These are phyloP conservation scores for Halcyon leucocephala DNA, from an alignment of 2,797 vertebrate species.

Conservation along the genomic window DNA sequence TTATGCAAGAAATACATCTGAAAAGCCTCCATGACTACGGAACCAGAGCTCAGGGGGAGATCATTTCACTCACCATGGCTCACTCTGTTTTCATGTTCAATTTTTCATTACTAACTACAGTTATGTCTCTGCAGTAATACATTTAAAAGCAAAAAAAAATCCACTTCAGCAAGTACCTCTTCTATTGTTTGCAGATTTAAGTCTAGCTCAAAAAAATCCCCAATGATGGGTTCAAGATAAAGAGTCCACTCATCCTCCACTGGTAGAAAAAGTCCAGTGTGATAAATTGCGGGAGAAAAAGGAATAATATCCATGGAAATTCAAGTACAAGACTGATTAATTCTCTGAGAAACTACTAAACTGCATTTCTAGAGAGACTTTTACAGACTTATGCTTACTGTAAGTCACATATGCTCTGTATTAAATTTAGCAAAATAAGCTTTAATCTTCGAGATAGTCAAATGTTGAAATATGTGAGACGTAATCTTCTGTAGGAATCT, in stretches of 20 bases:
- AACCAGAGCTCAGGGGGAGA: not conserved
- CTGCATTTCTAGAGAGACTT: not conserved
- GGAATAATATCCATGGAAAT: not conserved
- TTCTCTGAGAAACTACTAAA: conserved; percentile 16
- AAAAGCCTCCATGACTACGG: not conserved
- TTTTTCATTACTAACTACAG: conserved; percentile 19
- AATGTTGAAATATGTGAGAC: not conserved
- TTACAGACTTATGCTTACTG: not conserved
- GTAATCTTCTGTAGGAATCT: conserved; percentile 19
- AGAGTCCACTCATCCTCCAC: not conserved
- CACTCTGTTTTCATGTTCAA: not conserved
- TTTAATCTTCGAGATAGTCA: conserved; percentile 30
- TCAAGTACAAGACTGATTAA: not conserved
- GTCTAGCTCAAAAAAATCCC: not conserved
- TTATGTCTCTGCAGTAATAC: not conserved
- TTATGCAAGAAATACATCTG: not conserved
- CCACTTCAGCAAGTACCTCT: not conserved
- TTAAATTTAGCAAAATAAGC: conserved; percentile 31
- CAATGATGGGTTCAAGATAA: not conserved
- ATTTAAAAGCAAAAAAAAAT: not conserved
- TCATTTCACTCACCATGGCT: not conserved
- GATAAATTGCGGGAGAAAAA: not conserved
- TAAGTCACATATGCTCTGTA: not conserved
- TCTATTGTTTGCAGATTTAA: not conserved
- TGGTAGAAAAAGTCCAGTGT: not conserved